These are phyloP conservation scores for Stegodyphus dumicola DNA, from an alignment of 1,140 invertebrate genomes.

Conservation along the genomic window DNA sequence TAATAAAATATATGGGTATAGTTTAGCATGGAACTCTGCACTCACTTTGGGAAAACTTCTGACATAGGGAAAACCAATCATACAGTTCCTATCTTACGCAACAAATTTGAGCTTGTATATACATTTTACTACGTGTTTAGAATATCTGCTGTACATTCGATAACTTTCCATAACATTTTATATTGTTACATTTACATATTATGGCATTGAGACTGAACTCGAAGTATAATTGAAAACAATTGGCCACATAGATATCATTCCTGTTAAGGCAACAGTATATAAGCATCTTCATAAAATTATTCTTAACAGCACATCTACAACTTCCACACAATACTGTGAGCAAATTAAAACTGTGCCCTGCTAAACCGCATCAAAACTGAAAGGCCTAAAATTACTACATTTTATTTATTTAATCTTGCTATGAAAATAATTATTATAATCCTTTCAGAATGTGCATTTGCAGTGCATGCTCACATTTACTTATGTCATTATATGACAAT, in stretches of 20 bases:
- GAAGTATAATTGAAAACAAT: constrained; percentile 1
- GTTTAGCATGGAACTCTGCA: constrained; percentile 68
- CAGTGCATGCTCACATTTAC: too few species aligned
- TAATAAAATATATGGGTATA: constrained; percentile 69
- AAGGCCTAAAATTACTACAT: too few species aligned
- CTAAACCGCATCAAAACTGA: too few species aligned
- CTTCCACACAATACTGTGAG: neutral
- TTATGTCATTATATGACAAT: too few species aligned
- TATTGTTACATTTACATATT: constrained; percentile 37
- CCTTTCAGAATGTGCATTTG: too few species aligned
- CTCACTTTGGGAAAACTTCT: constrained; percentile 63
- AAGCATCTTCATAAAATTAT: neutral
- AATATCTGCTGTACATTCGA: constrained; percentile 28
- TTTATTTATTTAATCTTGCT: too few species aligned
- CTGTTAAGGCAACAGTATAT: constrained; percentile 16
- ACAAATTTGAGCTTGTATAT: constrained; percentile 62
- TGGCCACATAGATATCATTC: constrained; percentile 12
- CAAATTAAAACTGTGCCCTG: neutral
- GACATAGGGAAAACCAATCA: constrained; percentile 64
- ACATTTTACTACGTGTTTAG: neutral
- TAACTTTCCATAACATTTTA: constrained; percentile 62
- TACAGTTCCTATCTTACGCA: constrained; percentile 53
- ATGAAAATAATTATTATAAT: too few species aligned
- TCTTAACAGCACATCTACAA: constrained; percentile 1
- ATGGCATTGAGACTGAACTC: constrained; percentile 18